A percentile compares a stretch with the other conserved stretches of the same genome.
Conservation (phyloP, 2,113 vertebrate genomes). For the Poeciliopsis occidentalis region DNA sequence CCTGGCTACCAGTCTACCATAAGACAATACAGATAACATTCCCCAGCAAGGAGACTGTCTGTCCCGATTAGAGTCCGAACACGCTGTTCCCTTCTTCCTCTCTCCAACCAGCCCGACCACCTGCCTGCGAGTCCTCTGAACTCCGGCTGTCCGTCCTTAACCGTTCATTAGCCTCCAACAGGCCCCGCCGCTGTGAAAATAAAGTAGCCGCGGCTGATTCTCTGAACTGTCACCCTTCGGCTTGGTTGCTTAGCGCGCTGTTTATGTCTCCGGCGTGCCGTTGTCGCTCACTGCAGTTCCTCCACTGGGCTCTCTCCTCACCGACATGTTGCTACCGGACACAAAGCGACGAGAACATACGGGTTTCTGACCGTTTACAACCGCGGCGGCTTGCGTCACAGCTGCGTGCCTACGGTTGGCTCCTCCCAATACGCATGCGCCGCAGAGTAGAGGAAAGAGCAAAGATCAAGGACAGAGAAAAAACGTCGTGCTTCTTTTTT, state of each 20-base stretch:
- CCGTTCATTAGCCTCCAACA: slow-evolving; percentile 50
- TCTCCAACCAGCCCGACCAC: slow-evolving; percentile 9
- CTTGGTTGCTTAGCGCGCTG: no score
- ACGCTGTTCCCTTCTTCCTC: slow-evolving; percentile 13
- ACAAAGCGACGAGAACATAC: slow-evolving; percentile 49
- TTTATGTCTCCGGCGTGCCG: slow-evolving; percentile 52
- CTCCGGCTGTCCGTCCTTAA: slow-evolving; percentile 27
- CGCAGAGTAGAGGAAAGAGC: background rate
- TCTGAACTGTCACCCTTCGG: background rate
- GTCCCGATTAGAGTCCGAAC: slow-evolving; percentile 31
- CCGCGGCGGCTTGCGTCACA: slow-evolving; percentile 34
- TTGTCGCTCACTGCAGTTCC: slow-evolving; percentile 44
- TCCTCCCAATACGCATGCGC: slow-evolving; percentile 13
- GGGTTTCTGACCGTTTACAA: slow-evolving; percentile 39
- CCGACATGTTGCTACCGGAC: slow-evolving; percentile 66
- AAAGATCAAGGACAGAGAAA: background rate
- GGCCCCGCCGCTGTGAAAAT: slow-evolving; percentile 18
- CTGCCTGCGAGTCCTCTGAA: slow-evolving; percentile 36
- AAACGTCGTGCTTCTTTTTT: background rate
- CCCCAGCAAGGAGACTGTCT: slow-evolving; percentile 49
- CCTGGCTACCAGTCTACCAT: slow-evolving; percentile 96
- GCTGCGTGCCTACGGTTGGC: background rate
- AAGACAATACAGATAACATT: slow-evolving; percentile 98
- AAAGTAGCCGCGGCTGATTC: background rate
- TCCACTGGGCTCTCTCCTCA: slow-evolving; percentile 54